A percentile compares a stretch with the other conserved stretches of the same genome.
Conservation (phyloP, 2,888 invertebrate species). For the Caradrina clavipalpis region DNA sequence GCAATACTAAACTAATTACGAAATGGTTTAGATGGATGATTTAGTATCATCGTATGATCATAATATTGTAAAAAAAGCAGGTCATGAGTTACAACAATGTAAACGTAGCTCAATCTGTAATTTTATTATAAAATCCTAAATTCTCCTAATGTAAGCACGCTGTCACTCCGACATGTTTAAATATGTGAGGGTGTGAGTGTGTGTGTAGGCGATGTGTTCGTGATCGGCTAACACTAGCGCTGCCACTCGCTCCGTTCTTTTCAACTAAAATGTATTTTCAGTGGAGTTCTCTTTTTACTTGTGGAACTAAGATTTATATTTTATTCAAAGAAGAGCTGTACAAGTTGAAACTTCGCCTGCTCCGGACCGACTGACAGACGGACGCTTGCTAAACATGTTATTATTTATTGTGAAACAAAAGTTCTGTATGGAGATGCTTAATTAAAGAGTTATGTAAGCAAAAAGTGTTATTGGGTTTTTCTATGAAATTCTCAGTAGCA, state of each 20-base stretch:
- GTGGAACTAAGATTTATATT: constrained; percentile 64
- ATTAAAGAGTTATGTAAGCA: constrained; percentile 22
- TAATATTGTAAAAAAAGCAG: not conserved
- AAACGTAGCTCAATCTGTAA: not conserved
- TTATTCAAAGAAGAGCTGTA: constrained; percentile 60
- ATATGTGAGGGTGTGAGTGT: constrained; percentile 39
- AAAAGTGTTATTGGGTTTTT: no score
- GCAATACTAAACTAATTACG: not conserved
- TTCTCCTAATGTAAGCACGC: constrained; percentile 2
- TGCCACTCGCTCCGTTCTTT: constrained; percentile 25
- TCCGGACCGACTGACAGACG: constrained; percentile 45
- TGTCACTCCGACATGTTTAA: constrained; percentile 30
- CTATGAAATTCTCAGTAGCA: no score
- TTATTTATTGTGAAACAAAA: constrained; percentile 38
- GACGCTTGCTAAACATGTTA: constrained; percentile 53
- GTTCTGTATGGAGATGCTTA: constrained; percentile 23
- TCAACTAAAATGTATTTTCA: constrained; percentile 59
- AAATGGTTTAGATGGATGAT: no score
- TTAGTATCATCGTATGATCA: not conserved
- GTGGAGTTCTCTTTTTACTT: constrained; percentile 50
- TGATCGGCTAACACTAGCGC: constrained; percentile 30
- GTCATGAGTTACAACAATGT: not conserved
- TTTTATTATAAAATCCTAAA: not conserved
- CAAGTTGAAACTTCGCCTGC: constrained; percentile 55
- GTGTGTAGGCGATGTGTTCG: constrained; percentile 42